Conservation (phyloP, 2,888 invertebrate species). For the Psococerastis gibbosa region DNA sequence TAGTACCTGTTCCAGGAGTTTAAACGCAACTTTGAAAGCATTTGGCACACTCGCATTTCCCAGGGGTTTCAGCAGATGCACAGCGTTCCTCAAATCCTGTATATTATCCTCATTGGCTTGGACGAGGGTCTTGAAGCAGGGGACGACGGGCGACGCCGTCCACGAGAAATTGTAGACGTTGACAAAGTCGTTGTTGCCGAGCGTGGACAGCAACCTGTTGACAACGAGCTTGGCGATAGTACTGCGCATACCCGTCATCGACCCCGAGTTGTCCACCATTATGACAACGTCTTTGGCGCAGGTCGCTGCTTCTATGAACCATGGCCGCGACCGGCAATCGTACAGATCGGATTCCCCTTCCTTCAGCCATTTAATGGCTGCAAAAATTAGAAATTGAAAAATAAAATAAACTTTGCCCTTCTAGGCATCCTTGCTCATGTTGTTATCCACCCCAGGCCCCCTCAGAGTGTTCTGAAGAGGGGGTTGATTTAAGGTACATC, state of each 20-base stretch:
- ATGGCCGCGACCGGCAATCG: slow-evolving; percentile 80
- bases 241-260: slow-evolving; percentile 70
- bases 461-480: no score
- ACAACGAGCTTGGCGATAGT: slow-evolving; percentile 72
- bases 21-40: slow-evolving; percentile 71
- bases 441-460: background rate
- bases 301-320: slow-evolving; percentile 96
- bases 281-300: slow-evolving; percentile 96
- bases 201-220: slow-evolving; percentile 72
- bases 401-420: slow-evolving; percentile 19
- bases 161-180: slow-evolving; percentile 70
- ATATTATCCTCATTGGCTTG: slow-evolving; percentile 79
- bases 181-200: slow-evolving; percentile 95
- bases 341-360: slow-evolving; percentile 50
- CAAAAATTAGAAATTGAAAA: slow-evolving; percentile 11
- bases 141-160: slow-evolving; percentile 48
- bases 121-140: slow-evolving; percentile 71
- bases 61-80: slow-evolving; percentile 45
- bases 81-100: slow-evolving; percentile 45
- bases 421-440: slow-evolving; percentile 13
- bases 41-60: slow-evolving; percentile 68
- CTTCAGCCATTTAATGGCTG: slow-evolving; percentile 48
- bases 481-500: no score
- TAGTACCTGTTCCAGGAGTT: no score
- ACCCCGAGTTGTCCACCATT: slow-evolving; percentile 86